A percentile compares a stretch with the other conserved stretches of the same genome.
phyloP scores from a whole-genome alignment of 2,113 vertebrate species.

The Agelaius phoeniceus region DNA sequence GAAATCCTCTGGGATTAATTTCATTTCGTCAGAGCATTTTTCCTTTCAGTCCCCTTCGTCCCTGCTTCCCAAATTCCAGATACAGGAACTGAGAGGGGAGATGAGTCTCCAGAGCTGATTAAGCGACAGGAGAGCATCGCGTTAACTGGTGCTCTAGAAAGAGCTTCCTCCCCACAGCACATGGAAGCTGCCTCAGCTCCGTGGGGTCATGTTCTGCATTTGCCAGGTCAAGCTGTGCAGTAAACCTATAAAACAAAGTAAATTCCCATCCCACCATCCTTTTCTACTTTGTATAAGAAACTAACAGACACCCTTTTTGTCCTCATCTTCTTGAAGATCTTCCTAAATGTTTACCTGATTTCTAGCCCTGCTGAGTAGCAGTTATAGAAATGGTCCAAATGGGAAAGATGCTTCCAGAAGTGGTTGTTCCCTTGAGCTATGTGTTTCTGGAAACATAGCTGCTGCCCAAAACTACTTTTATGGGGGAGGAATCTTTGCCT shows the following conservation, averaged over 20 bases:
- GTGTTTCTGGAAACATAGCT: neutral
- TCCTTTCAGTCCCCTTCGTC: neutral
- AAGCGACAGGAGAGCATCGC: neutral
- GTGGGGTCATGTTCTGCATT: neutral
- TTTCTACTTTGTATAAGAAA: neutral
- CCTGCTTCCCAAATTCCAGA: neutral
- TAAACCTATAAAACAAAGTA: neutral
- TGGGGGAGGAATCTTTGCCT: neutral
- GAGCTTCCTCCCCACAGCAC: neutral
- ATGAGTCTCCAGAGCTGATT: neutral
- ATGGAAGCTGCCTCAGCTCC: neutral
- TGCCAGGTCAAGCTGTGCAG: neutral
- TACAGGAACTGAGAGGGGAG: neutral
- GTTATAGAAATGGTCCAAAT: neutral
- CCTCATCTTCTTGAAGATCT: neutral
- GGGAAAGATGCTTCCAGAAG: neutral
- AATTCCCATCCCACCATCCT: neutral
- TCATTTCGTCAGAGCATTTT: neutral
- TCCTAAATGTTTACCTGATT: neutral
- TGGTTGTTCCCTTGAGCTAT: neutral
- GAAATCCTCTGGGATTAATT: constrained; percentile 42
- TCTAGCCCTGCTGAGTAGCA: neutral
- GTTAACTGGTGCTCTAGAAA: neutral
- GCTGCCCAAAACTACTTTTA: neutral
- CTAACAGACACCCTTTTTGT: neutral